A percentile compares a stretch with the other conserved stretches of the same genome.
phyloP scores from a whole-genome alignment of 2,797 vertebrate genomes.

The Heterohyrax brucei region DNA sequence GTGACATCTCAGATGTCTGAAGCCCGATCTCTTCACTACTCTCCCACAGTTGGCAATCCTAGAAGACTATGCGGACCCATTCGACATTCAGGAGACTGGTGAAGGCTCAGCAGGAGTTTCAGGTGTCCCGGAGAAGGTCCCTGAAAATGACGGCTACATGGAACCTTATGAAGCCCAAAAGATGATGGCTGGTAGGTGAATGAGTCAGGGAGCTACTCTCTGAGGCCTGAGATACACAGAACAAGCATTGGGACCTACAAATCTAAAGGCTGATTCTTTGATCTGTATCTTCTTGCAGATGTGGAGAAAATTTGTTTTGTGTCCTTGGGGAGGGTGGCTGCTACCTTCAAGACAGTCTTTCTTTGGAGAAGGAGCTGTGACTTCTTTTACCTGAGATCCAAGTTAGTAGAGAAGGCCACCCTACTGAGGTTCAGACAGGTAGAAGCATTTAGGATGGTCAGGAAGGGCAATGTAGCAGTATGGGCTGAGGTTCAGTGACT shows the following conservation, averaged over 20 bases:
- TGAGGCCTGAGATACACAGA: neutral
- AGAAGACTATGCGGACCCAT: constrained; percentile 98
- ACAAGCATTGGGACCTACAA: neutral
- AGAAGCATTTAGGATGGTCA: neutral
- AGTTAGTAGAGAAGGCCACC: neutral
- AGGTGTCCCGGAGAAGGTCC: constrained; percentile 92
- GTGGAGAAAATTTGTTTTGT: neutral
- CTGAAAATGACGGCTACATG: constrained; percentile 98
- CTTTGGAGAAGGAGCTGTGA: constrained; percentile 38
- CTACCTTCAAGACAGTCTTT: neutral
- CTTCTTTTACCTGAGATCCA: neutral
- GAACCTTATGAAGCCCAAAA: constrained; percentile 99
- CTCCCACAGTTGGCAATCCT: constrained; percentile 94
- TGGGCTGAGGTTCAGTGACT: neutral
- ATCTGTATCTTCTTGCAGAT: neutral
- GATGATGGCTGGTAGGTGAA: constrained; percentile 96
- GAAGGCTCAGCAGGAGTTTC: constrained; percentile 89
- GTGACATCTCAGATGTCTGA: constrained; percentile 31
- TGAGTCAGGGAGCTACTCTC: neutral
- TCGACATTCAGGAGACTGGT: constrained; percentile 95
- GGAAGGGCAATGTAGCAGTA: neutral
- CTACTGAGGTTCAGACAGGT: neutral
- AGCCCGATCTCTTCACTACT: neutral
- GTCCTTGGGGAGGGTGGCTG: neutral
- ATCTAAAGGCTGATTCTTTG: neutral